Base-by-base conservation (phyloP, 1,140 invertebrate genomes). In the Scaptodrosophila lebanonensis region DNA sequence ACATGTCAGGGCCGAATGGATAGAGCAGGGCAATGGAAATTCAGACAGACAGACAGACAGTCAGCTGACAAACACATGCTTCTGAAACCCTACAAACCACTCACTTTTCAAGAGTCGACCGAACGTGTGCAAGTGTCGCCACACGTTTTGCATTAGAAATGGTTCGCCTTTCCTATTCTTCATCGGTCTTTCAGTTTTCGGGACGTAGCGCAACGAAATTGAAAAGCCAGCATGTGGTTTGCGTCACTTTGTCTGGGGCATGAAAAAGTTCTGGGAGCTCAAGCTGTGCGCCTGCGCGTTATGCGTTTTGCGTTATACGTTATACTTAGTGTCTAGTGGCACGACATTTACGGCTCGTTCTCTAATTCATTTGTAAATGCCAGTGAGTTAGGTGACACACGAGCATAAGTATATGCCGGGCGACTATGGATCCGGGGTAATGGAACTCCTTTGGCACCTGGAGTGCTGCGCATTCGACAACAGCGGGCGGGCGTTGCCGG, bases 131-230 rank as follows among this genome's bases (percentile, higher is more conserved):
- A 25, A 25, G 22, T 22, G 9, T 50, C 15, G 45, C 30, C 68
- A 79, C 73, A 79, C 73, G 73, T 82, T 79, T 79, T 79, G 73
- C 69, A 79, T 79, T 79, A 66, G 73, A 66, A 66, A 79, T 62
- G 73, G 22, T 25, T 25, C 22, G 8, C 3, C 22, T 25, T 25
- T 4, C 3, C n/a, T n/a, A n/a, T n/a, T n/a, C n/a, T n/a, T n/a
- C n/a, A n/a, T n/a, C n/a, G n/a, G n/a, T n/a, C 72, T 45, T 40
- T 39, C 29, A 30, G 40, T 16, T 27, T 40, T 15, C 7, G 25
- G 27, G 54, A 35, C 64, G 35, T 39, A 51, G 16, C 52, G 38
- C 35, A 40, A 20, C 25, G 36, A 58, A 66, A 59, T 51, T 53
- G 49, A 65, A 60, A 73, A 67, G 48, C 60, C 73, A 77, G 73